Evolutionary conservation across 2,888 invertebrate genomes (phyloP).

Genomic region (Actias luna): DNA sequence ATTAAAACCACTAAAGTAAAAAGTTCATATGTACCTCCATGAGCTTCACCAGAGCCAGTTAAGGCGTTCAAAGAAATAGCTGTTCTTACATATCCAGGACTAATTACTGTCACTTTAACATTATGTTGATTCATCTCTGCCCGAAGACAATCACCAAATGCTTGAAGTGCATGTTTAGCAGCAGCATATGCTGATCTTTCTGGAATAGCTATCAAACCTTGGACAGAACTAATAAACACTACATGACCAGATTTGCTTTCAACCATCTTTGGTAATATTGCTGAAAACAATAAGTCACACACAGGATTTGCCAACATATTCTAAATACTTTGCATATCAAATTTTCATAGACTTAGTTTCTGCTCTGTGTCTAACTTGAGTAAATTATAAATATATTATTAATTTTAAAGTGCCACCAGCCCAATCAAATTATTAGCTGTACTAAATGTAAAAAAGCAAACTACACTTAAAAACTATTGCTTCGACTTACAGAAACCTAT

Average conservation of each 20-base stretch:
- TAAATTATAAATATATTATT: not conserved
- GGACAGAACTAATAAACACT: constrained; percentile 95
- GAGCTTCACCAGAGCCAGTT: constrained; percentile 88
- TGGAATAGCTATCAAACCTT: constrained; percentile 95
- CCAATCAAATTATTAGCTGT: not conserved
- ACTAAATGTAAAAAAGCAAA: not conserved
- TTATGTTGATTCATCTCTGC: constrained; percentile 91
- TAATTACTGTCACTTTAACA: constrained; percentile 92
- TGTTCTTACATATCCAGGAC: constrained; percentile 95
- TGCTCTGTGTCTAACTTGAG: not conserved
- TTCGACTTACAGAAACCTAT: too few relatives aligned
- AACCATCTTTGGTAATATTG: constrained; percentile 91
- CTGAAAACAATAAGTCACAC: constrained; percentile 73
- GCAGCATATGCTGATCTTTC: constrained; percentile 94
- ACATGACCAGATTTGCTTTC: constrained; percentile 88
- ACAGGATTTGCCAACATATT: not conserved
- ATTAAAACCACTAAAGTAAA: too few relatives aligned
- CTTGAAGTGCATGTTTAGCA: constrained; percentile 97
- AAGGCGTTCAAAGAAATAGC: constrained; percentile 96
- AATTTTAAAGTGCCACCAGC: not conserved
- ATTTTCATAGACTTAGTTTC: not conserved
- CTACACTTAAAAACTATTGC: too few relatives aligned
- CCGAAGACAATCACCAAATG: constrained; percentile 94
- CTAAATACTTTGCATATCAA: too few relatives aligned
- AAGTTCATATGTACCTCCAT: constrained; percentile 83